Evolutionary conservation across 1,140 invertebrate species (phyloP), one percentile per base, ranked within the genome.

Genomic region (Conopomorpha cramerella): DNA sequence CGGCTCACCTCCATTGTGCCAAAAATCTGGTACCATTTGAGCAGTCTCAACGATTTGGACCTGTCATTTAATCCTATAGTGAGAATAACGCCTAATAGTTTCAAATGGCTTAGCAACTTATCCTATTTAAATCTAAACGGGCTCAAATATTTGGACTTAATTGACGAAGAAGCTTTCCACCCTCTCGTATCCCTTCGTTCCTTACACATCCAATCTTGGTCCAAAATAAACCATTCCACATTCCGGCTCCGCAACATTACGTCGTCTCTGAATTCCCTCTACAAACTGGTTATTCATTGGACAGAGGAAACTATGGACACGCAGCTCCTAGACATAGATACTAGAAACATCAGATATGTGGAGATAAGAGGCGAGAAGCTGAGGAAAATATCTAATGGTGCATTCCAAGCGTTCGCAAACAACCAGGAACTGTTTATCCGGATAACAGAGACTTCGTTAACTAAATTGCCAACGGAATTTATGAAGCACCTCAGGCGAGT

Each of bases 331-430:
- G 67, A 71, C 35, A 81, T 86, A 33, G 82, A 89, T 36, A 81
- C 85, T 1, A 89, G 86, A 3, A 92, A 92, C 54, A 77, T 95
- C 10, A 82, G 86, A 36, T 85, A 91, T 42, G 62, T 95, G 15
- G 88, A 91, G 51, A 88, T 95, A 34, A 89, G 85, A 29, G 92
- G 92, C 8, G 59, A 58, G 26, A 83, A 84, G 46, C 78, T 94
- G 27, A 83, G 83, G 43, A 77, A 62, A 19, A 87, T 93, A 38
- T 81, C 84, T 0, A 78, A 84, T 1, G 86, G 89, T 30, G 89
- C 89, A 7, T 88, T 93, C 45, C 76, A 84, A 31, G 82, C 83
- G 4, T 81, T 87, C 13, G 67, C 78, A 10, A 71, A 63, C 2
- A 83, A 80, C 49, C 82, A 86, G 36, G 88, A 91, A 49, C 73